phyloP scores from a whole-genome alignment of 2,113 vertebrate species.

The Bungarus multicinctus region DNA sequence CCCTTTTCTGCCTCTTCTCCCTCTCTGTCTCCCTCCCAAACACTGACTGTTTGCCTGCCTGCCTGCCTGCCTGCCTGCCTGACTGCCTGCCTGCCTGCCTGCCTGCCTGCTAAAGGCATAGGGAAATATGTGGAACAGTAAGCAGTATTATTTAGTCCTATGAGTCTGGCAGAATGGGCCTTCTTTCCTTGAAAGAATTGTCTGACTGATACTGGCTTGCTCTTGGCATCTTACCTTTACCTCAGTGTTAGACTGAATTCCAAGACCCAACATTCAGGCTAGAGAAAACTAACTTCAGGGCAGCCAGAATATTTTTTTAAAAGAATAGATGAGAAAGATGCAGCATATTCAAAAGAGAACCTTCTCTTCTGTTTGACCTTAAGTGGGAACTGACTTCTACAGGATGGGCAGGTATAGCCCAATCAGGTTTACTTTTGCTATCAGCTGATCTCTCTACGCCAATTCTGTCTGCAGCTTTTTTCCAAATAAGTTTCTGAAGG shows the following conservation, averaged over 20 bases:
- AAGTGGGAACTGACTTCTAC: neutral
- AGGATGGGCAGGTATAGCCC: neutral
- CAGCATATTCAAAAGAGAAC: neutral
- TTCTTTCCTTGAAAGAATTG: neutral
- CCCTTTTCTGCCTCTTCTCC: conserved; percentile 13
- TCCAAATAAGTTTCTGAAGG: neutral
- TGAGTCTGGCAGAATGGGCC: neutral
- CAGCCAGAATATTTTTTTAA: neutral
- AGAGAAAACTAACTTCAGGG: neutral
- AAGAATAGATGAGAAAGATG: neutral
- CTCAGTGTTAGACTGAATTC: neutral
- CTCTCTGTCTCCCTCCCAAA: conserved; percentile 16
- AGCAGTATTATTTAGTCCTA: neutral
- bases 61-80: neutral
- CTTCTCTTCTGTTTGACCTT: neutral
- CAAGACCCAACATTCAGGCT: neutral
- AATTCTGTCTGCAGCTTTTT: neutral
- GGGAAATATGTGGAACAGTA: neutral
- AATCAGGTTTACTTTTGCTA: neutral
- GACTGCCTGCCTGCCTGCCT: conserved; percentile 2
- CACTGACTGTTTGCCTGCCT: neutral
- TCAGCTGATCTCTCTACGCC: neutral
- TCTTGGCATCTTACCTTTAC: neutral
- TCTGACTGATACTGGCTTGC: neutral
- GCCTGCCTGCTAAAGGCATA: neutral